Evolutionary conservation across 2,797 vertebrate genomes (phyloP), one percentile per base, ranked within the genome.

Genomic region (Myotis pilosus): DNA sequence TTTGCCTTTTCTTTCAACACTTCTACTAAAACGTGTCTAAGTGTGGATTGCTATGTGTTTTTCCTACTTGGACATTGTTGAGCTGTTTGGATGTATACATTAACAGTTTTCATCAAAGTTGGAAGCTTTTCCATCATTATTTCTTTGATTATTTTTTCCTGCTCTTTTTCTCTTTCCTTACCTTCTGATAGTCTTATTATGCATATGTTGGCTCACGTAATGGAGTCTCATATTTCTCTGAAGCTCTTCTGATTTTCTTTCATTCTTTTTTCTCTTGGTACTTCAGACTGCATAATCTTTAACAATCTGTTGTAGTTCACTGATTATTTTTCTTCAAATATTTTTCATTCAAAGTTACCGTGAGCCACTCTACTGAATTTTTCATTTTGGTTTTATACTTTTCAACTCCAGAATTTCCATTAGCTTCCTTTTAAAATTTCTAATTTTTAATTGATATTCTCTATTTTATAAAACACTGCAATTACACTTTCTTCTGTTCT

Each of bases 31-130:
- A 28, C 30, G 7, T 55, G 10, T 55, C 20, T 72, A 9, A 60
- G 25, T 60, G 25, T n/a, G 64, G 36, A 25, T 79, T 9, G 22
- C 19, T 79, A 55, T 36, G 11, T 49, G 23, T 80, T 94, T 60
- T 57, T 76, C 57, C 30, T 38, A 69, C 68, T 4, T 71, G 83
- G 20, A 84, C 17, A 11, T 30, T 78, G 20, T 2, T 89, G 9
- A 74, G 5, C 49, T 82, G 66, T 28, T 36, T 80, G 19, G n/a
- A 91, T 8, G 30, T 60, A 20, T 13, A 86, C 20, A 75, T n/a
- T 74, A 75, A 69, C 25, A 76, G 82, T 94, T 92, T 83, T 92
- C 13, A 89, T 41, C 22, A 47, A 92, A 72, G 36, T 47, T 79
- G 41, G 22, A 8, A 86, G 53, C 20, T 47, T 90, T 93, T 47